These are phyloP conservation scores for Ascaphus truei DNA, from an alignment of 2,113 vertebrate species.

Conservation along the genomic window DNA sequence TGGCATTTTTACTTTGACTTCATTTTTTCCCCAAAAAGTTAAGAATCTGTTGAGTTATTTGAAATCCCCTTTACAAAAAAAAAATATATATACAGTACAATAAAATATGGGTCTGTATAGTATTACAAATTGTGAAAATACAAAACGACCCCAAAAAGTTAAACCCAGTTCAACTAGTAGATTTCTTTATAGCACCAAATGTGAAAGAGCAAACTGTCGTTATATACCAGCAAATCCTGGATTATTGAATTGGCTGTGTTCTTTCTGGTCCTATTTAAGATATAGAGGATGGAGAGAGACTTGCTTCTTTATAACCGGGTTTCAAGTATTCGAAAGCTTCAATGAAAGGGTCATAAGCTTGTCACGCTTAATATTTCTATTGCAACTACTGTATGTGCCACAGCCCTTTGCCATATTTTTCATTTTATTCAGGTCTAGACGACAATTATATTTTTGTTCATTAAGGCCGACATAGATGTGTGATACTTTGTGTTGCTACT, in stretches of 20 bases:
- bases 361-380: background rate
- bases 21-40: too few relatives aligned
- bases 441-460: background rate
- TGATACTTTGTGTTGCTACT: slow-evolving; percentile 50
- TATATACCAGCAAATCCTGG: background rate
- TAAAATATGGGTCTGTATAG: too few relatives aligned
- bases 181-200: slow-evolving; percentile 10
- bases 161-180: too few relatives aligned
- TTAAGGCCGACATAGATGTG: background rate
- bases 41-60: too few relatives aligned
- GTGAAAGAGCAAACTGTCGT: background rate
- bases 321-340: slow-evolving; percentile 62
- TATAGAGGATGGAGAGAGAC: background rate
- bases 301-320: slow-evolving; percentile 32
- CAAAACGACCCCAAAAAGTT: too few relatives aligned
- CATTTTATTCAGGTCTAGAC: background rate
- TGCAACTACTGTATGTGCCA: background rate
- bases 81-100: background rate
- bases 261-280: slow-evolving; percentile 5
- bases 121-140: too few relatives aligned
- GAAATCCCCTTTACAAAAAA: too few relatives aligned
- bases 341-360: slow-evolving; percentile 3
- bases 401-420: background rate
- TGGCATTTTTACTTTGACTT: too few relatives aligned
- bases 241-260: slow-evolving; percentile 9